These are phyloP conservation scores for Pachliopta kotzebuea DNA, from an alignment of 2,888 invertebrate species.

Conservation along the genomic window DNA sequence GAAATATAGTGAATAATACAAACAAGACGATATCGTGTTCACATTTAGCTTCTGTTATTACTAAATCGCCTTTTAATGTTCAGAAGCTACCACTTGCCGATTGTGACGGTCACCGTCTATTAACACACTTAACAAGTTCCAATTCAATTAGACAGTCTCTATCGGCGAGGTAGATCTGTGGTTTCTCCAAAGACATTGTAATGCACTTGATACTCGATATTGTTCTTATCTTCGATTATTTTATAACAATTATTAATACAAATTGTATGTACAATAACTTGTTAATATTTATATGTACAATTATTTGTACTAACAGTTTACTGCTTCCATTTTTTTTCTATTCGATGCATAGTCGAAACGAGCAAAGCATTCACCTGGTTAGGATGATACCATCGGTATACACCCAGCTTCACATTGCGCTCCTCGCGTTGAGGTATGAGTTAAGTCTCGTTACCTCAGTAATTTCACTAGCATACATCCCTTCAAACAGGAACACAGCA, in stretches of 20 bases:
- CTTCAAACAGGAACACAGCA: no score
- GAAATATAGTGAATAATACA: constrained; percentile 31
- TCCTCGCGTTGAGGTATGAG: no score
- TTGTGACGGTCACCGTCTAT: constrained; percentile 52
- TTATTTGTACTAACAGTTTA: background rate
- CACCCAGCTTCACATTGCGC: no score
- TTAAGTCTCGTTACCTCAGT: no score
- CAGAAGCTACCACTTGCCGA: constrained; percentile 41
- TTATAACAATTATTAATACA: background rate
- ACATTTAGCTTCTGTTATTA: constrained; percentile 54
- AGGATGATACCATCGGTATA: no score
- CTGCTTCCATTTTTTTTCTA: no score
- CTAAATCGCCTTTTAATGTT: constrained; percentile 70
- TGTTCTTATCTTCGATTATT: constrained; percentile 7
- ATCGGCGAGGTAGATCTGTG: constrained; percentile 34
- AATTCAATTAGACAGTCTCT: constrained; percentile 45
- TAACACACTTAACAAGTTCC: constrained; percentile 58
- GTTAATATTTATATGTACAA: no score
- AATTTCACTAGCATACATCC: no score
- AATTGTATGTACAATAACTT: background rate
- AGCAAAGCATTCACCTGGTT: no score
- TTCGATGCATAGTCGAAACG: no score
- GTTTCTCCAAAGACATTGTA: constrained; percentile 42
- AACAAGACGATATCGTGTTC: constrained; percentile 56
- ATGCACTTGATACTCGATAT: constrained; percentile 34